Percentiles rank a stretch among this genome's conserved stretches.
Evolutionary conservation across 2,888 invertebrate species (phyloP).

Genomic region (Matsumyia berberina): DNA sequence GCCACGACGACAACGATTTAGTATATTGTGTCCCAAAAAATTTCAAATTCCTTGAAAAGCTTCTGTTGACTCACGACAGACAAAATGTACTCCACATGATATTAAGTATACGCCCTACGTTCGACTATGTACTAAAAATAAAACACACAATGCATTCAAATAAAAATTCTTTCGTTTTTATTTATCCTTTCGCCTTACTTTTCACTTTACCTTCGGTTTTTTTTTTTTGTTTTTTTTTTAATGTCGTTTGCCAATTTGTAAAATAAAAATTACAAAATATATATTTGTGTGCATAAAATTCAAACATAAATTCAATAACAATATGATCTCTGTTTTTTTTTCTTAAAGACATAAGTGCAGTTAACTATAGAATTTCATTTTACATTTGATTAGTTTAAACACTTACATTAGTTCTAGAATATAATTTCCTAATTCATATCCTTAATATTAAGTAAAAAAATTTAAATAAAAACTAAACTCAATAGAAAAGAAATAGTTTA

Average conservation of each 20-base stretch:
- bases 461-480: conserved; percentile 20
- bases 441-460: conserved; percentile 55
- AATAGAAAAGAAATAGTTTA: conserved; percentile 18
- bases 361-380: conserved; percentile 59
- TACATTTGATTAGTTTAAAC: conserved; percentile 64
- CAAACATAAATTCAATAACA: conserved; percentile 65
- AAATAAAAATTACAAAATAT: conserved; percentile 72
- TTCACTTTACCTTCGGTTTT: no score
- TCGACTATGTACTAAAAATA: not conserved
- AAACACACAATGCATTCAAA: conserved; percentile 37
- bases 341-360: conserved; percentile 56
- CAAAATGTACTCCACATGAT: no score
- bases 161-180: conserved; percentile 19
- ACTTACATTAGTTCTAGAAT: conserved; percentile 56
- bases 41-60: no score
- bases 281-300: conserved; percentile 71
- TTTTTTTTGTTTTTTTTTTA: no score
- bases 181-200: conserved; percentile 37
- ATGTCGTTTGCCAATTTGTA: conserved; percentile 50
- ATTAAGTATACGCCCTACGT: not conserved
- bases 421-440: conserved; percentile 16
- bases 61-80: no score
- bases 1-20: no score
- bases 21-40: no score
- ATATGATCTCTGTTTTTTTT: conserved; percentile 34